phyloP scores from a whole-genome alignment of 1,140 invertebrate species.

The Planococcus citri region DNA sequence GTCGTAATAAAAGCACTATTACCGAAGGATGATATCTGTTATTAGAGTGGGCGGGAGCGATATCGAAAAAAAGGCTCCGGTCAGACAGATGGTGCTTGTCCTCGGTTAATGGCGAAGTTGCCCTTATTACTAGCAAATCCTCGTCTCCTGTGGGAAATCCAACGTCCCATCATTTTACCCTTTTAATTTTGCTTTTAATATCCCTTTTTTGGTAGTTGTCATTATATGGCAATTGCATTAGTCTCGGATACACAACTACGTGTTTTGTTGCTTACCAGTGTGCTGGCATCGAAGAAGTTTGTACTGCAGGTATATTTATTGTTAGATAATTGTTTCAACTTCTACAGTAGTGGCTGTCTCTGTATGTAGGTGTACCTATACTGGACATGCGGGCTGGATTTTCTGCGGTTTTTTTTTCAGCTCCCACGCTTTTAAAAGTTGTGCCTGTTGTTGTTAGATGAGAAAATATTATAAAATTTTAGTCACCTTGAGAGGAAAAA shows the following conservation, averaged over 20 bases:
- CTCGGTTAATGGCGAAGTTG: neutral
- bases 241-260: neutral
- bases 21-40: neutral
- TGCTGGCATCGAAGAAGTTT: too few species aligned
- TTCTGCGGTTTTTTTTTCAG: too few species aligned
- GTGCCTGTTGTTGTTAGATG: too few species aligned
- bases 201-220: neutral
- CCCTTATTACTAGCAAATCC: neutral
- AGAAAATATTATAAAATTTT: too few species aligned
- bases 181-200: neutral
- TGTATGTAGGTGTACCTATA: too few species aligned
- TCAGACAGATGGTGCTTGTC: conserved; percentile 1
- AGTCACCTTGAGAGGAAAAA: too few species aligned
- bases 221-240: neutral
- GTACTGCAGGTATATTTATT: too few species aligned
- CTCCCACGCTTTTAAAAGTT: too few species aligned
- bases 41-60: conserved; percentile 5
- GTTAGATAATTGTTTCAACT: too few species aligned
- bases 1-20: neutral
- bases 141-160: neutral
- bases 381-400: too few species aligned
- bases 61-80: conserved; percentile 3
- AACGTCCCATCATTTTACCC: neutral
- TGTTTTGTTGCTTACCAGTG: too few species aligned
- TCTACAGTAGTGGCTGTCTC: too few species aligned